Evolutionary conservation across 2,797 vertebrate species (phyloP).

Genomic region (Periophthalmus magnuspinnatus): DNA sequence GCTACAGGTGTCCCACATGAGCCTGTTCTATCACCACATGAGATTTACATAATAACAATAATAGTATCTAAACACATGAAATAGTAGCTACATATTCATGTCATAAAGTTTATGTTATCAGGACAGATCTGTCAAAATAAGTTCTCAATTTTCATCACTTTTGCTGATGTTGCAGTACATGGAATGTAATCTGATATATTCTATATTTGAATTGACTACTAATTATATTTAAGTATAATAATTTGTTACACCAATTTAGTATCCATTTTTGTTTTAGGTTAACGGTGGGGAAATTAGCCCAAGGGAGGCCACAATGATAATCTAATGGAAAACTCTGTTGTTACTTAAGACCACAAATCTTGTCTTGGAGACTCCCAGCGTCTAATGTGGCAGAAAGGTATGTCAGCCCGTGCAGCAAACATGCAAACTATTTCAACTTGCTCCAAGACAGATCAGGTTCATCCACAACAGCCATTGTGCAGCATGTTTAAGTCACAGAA

Average conservation of each 20-base stretch:
- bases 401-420: slow-evolving; percentile 30
- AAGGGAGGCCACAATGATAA: not conserved
- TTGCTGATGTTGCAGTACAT: no score
- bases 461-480: slow-evolving; percentile 52
- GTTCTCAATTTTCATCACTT: no score
- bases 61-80: not conserved
- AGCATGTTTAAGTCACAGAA: slow-evolving; percentile 33
- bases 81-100: not conserved
- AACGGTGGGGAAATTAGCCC: not conserved
- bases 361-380: not conserved
- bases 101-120: no score
- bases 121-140: no score
- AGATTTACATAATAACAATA: not conserved
- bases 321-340: not conserved
- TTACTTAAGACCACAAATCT: not conserved
- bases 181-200: no score
- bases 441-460: slow-evolving; percentile 34
- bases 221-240: no score
- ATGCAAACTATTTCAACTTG: slow-evolving; percentile 52
- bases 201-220: no score
- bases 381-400: slow-evolving; percentile 3
- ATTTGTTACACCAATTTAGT: no score
- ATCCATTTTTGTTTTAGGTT: no score
- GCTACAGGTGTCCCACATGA: slow-evolving; percentile 1
- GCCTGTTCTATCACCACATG: not conserved